Percentiles rank a stretch among this genome's conserved stretches.
phyloP scores from a whole-genome alignment of 2,888 invertebrate genomes.

The Boloria euphrosyne region DNA sequence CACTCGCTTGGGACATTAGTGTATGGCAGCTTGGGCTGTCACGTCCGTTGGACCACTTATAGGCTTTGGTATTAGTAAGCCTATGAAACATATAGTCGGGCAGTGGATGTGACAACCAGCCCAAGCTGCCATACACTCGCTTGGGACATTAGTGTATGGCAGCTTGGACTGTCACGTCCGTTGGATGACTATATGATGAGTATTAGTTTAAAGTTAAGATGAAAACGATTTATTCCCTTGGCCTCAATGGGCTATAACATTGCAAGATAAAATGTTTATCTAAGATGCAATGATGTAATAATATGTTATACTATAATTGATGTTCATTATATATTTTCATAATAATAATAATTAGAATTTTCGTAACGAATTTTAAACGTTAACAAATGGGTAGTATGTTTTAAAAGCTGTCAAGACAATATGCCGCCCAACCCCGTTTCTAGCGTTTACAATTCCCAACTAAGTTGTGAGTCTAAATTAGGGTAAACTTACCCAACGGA shows the following conservation, averaged over 20 bases:
- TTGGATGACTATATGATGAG: no score
- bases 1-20: no score
- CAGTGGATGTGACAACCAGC: no score
- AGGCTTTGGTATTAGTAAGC: no score
- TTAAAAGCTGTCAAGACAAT: slow-evolving; percentile 76
- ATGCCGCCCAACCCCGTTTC: slow-evolving; percentile 61
- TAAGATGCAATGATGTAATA: not conserved
- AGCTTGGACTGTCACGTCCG: no score
- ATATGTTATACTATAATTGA: not conserved
- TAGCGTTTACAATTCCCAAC: slow-evolving; percentile 61
- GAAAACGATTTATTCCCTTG: not conserved
- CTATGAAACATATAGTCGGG: no score
- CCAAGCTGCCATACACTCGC: no score
- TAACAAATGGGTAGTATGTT: slow-evolving; percentile 61
- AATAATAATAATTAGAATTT: slow-evolving; percentile 5
- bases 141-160: no score
- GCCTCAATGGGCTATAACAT: slow-evolving; percentile 11
- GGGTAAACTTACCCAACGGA: slow-evolving; percentile 62
- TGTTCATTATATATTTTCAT: not conserved
- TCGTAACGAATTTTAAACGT: slow-evolving; percentile 45
- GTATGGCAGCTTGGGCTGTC: no score
- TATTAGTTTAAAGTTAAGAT: not conserved
- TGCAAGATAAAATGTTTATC: not conserved
- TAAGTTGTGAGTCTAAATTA: slow-evolving; percentile 67
- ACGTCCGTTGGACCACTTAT: no score